phyloP scores from a whole-genome alignment of 2,797 vertebrate genomes.

The Etheostoma perlongum region DNA sequence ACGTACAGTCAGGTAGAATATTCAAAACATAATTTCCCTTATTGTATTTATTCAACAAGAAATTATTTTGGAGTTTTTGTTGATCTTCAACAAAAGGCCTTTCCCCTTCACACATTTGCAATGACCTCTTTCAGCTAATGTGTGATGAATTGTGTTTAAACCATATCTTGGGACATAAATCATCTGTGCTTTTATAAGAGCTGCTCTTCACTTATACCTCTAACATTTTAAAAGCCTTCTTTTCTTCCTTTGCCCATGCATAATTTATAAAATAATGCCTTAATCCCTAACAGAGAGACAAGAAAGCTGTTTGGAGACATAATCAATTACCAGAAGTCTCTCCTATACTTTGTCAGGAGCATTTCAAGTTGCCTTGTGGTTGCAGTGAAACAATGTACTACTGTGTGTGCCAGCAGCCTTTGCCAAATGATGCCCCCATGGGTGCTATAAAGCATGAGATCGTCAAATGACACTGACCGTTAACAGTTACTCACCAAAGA shows the following conservation, averaged over 20 bases:
- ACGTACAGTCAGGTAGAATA: slow-evolving; percentile 36
- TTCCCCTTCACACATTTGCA: slow-evolving; percentile 32
- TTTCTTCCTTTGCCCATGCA: slow-evolving; percentile 83
- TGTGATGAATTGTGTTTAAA: slow-evolving; percentile 59
- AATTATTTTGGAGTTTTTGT: neutral
- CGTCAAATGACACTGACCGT: slow-evolving; percentile 70
- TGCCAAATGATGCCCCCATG: slow-evolving; percentile 64
- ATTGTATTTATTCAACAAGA: slow-evolving; percentile 1
- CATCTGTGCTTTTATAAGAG: slow-evolving; percentile 67
- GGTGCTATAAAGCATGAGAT: slow-evolving; percentile 72
- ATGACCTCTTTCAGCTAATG: slow-evolving; percentile 46
- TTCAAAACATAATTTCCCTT: neutral
- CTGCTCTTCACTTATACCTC: slow-evolving; percentile 76
- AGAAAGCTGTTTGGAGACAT: slow-evolving; percentile 80
- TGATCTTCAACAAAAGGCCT: slow-evolving; percentile 2
- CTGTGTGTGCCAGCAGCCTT: slow-evolving; percentile 57
- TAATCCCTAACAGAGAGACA: slow-evolving; percentile 73
- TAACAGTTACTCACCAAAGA: slow-evolving; percentile 49
- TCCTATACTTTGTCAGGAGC: slow-evolving; percentile 66
- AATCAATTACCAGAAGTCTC: slow-evolving; percentile 84
- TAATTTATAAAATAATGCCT: slow-evolving; percentile 85
- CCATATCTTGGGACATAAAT: slow-evolving; percentile 67
- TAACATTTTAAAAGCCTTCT: slow-evolving; percentile 84
- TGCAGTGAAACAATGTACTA: slow-evolving; percentile 57
- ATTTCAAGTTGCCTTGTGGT: slow-evolving; percentile 63